A percentile compares a stretch with the other conserved stretches of the same genome.
Evolutionary conservation across 1,140 invertebrate genomes (phyloP).

Genomic region (Tyrophagus putrescentiae): DNA sequence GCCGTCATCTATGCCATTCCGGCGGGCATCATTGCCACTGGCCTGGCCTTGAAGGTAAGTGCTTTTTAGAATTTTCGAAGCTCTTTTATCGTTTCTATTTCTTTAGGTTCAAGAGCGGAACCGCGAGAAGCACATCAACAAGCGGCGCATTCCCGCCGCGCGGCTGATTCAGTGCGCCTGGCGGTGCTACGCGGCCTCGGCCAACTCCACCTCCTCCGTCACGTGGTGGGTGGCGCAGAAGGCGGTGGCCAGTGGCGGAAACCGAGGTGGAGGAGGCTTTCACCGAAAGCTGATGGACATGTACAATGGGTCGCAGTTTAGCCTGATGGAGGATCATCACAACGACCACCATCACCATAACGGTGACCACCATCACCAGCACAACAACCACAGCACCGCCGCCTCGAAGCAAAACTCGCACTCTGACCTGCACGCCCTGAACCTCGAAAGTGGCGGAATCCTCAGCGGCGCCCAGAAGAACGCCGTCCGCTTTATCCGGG

Average conservation of each 20-base stretch:
- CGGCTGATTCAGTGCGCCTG: conserved; percentile 16
- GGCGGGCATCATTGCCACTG: conserved; percentile 9
- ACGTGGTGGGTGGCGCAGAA: background rate
- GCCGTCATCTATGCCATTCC: conserved; percentile 8
- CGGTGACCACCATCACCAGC: background rate
- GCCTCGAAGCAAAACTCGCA: background rate
- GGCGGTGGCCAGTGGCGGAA: background rate
- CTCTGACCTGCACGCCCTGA: background rate
- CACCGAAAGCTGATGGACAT: background rate
- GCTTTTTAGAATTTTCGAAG: background rate
- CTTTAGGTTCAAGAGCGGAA: conserved; percentile 9
- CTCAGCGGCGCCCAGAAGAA: background rate
- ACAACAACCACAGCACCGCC: background rate
- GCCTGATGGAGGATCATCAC: background rate
- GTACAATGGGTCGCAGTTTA: conserved; percentile 1
- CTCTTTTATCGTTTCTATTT: background rate
- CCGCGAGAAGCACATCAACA: background rate
- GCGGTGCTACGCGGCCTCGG: conserved; percentile 7
- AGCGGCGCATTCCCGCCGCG: conserved; percentile 1
- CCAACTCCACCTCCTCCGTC: background rate
- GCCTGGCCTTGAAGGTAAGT: conserved; percentile 17
- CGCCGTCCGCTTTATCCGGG: background rate
- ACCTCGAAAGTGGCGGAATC: background rate
- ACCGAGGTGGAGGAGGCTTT: too few relatives aligned
- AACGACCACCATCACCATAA: background rate